Conservation (phyloP, 2,888 invertebrate genomes). For the Cerceris rybyensis region DNA sequence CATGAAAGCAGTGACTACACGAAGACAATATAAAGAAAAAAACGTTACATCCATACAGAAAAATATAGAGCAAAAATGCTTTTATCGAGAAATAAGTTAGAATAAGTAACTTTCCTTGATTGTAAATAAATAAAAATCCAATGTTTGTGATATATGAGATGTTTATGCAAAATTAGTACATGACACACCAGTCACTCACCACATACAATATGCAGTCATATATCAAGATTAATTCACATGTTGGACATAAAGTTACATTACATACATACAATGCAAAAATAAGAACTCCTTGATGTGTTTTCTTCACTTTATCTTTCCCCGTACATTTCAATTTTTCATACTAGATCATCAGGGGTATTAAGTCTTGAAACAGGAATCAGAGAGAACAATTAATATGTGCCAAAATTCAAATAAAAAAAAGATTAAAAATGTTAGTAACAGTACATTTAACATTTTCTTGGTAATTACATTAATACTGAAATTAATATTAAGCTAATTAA, state of each 20-base stretch:
- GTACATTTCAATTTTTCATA: conserved; percentile 3
- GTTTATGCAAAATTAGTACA: conserved; percentile 58
- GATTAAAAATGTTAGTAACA: conserved; percentile 2
- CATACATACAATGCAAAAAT: conserved; percentile 24
- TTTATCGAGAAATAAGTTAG: no score
- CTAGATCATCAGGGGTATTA: background rate
- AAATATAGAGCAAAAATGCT: no score
- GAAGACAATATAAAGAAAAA: background rate
- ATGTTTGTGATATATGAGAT: conserved; percentile 22
- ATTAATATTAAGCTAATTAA: conserved; percentile 10
- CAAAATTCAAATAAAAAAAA: conserved; percentile 1
- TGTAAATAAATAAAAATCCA: conserved; percentile 22
- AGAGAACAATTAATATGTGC: background rate
- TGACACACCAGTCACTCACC: conserved; percentile 35
- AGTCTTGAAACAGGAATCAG: background rate
- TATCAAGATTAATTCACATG: conserved; percentile 20
- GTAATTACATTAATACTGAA: conserved; percentile 35
- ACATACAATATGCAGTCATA: conserved; percentile 10
- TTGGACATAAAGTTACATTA: conserved; percentile 16
- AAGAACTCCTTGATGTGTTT: conserved; percentile 4
- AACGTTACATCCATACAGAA: no score
- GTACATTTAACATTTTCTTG: conserved; percentile 16
- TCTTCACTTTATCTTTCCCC: background rate
- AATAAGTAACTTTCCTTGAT: background rate
- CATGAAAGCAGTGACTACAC: background rate